Conservation (phyloP, 2,113 vertebrate genomes). For the Syrmaticus mikado region DNA sequence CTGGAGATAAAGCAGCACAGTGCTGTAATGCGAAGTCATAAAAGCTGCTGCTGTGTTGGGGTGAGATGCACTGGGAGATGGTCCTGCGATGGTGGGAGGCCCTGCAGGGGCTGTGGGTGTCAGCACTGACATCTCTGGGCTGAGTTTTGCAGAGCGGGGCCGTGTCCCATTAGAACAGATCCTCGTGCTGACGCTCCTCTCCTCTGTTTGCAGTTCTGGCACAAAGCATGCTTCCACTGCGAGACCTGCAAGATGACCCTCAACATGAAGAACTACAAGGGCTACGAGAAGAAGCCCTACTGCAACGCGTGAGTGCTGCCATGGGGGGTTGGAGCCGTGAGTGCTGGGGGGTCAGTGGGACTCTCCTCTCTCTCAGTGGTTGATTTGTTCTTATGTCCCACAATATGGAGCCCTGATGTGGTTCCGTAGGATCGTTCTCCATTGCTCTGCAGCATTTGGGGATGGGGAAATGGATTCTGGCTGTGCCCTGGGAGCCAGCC, state of each 20-base stretch:
- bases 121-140: accelerated
- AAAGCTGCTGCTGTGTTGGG: neutral
- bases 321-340: neutral
- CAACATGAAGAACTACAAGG: slow-evolving; percentile 90
- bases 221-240: slow-evolving; percentile 86
- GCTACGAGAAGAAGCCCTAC: slow-evolving; percentile 87
- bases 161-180: neutral
- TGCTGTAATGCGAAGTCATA: accelerated
- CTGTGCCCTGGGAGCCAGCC: accelerated
- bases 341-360: neutral
- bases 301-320: slow-evolving; percentile 81
- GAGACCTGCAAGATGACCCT: slow-evolving; percentile 88
- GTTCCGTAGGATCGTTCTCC: neutral
- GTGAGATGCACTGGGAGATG: accelerated
- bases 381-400: accelerated
- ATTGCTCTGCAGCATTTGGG: no score
- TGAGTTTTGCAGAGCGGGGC: neutral
- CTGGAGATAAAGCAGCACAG: neutral
- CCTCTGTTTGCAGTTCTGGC: slow-evolving; percentile 78
- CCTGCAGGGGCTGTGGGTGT: accelerated
- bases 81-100: accelerated
- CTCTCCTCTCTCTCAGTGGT: neutral
- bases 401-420: accelerated
- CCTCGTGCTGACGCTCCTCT: accelerated
- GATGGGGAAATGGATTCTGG: neutral